Percentiles rank a stretch among this genome's conserved stretches.
Conservation (phyloP, 2,888 invertebrate species). For the Blastobasis adustella region DNA sequence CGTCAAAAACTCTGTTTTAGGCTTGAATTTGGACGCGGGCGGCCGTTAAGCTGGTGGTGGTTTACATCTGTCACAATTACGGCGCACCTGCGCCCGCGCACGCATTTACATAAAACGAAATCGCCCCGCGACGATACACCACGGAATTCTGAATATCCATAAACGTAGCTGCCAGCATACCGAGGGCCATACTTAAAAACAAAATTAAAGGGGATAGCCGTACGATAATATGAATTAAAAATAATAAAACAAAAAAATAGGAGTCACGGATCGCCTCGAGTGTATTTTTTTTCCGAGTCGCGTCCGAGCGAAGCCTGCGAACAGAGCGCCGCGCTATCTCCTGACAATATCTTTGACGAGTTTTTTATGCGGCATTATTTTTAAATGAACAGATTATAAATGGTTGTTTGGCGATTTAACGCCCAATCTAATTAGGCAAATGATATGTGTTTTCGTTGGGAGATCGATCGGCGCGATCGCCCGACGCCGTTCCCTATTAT, state of each 20-base stretch:
- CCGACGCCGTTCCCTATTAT: conserved; percentile 6
- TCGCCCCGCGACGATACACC: conserved; percentile 56
- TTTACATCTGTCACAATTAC: conserved; percentile 62
- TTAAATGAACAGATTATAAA: conserved; percentile 74
- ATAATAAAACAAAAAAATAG: conserved; percentile 73
- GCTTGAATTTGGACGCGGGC: not conserved
- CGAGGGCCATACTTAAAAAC: conserved; percentile 73
- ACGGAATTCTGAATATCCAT: conserved; percentile 71
- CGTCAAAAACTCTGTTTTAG: too few relatives aligned
- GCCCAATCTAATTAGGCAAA: conserved; percentile 75
- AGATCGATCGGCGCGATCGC: conserved; percentile 23
- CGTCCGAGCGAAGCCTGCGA: conserved; percentile 64
- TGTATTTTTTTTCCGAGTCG: conserved; percentile 55
- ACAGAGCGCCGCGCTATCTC: conserved; percentile 62
- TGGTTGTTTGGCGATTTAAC: conserved; percentile 74
- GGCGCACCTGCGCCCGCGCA: conserved; percentile 26
- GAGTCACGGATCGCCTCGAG: conserved; percentile 74
- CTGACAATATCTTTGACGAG: conserved; percentile 74
- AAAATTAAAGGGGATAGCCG: conserved; percentile 75
- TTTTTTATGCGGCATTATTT: conserved; percentile 72
- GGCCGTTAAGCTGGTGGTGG: conserved; percentile 1
- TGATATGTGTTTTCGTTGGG: conserved; percentile 67
- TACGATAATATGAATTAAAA: conserved; percentile 75
- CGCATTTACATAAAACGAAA: conserved; percentile 67
- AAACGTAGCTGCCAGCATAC: conserved; percentile 72